Evolutionary conservation across 1,140 invertebrate genomes (phyloP).

Genomic region (Venturia canescens): DNA sequence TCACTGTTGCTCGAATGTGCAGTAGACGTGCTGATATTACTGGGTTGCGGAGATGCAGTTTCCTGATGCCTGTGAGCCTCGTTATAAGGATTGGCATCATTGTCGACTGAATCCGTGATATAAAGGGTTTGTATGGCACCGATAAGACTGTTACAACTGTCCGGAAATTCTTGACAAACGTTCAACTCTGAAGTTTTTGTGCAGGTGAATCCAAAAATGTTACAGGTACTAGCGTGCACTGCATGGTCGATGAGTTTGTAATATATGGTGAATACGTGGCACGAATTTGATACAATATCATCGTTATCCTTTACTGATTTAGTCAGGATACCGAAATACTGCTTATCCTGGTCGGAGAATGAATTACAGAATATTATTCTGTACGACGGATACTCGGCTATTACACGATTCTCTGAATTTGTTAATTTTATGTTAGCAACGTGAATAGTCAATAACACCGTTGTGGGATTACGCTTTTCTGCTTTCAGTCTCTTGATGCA

Average conservation of each 20-base stretch:
- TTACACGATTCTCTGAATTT: conserved; percentile 81
- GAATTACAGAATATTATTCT: conserved; percentile 93
- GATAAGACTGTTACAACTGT: conserved; percentile 91
- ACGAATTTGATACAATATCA: conserved; percentile 88
- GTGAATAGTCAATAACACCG: conserved; percentile 90
- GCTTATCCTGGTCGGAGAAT: conserved; percentile 91
- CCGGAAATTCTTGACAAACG: conserved; percentile 92
- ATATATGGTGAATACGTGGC: conserved; percentile 96
- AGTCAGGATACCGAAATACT: conserved; percentile 95
- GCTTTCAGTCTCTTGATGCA: conserved; percentile 93
- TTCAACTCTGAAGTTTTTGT: conserved; percentile 75
- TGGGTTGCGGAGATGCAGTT: conserved; percentile 89
- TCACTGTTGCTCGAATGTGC: conserved; percentile 95
- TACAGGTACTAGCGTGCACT: conserved; percentile 80
- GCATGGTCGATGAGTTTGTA: conserved; percentile 89
- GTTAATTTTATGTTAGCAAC: conserved; percentile 87
- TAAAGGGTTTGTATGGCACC: conserved; percentile 79
- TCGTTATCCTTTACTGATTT: conserved; percentile 80
- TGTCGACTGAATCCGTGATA: conserved; percentile 69
- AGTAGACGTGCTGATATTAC: conserved; percentile 87
- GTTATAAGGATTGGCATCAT: conserved; percentile 65
- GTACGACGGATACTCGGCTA: conserved; percentile 91
- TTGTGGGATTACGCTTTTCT: conserved; percentile 92
- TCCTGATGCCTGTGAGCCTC: conserved; percentile 69
- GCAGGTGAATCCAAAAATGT: conserved; percentile 72